Conservation (phyloP, 2,888 invertebrate genomes). For the Heliconius erato region DNA sequence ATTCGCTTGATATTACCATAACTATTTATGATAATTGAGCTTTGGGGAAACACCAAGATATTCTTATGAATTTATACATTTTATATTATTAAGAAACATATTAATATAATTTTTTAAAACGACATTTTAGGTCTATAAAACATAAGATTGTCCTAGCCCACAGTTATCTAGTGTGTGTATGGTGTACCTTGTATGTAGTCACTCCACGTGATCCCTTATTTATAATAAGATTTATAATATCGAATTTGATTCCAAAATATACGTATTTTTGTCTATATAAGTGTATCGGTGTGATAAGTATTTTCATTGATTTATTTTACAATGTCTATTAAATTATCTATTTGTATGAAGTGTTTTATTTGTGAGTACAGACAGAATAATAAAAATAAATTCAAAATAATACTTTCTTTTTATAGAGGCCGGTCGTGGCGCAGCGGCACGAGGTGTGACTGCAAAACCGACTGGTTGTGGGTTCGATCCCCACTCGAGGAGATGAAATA, state of each 20-base stretch:
- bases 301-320: conserved; percentile 82
- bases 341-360: conserved; percentile 71
- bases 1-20: conserved; percentile 24
- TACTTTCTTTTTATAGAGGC: no score
- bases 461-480: no score
- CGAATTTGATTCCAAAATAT: conserved; percentile 80
- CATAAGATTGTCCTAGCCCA: conserved; percentile 54
- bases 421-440: no score
- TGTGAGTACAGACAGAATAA: neutral
- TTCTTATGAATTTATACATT: conserved; percentile 79
- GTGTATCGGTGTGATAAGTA: conserved; percentile 74
- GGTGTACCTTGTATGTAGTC: conserved; percentile 58
- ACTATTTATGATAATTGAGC: conserved; percentile 61
- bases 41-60: conserved; percentile 74
- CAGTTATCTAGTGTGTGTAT: conserved; percentile 57
- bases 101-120: conserved; percentile 40
- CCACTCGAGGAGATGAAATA: no score
- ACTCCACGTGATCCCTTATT: conserved; percentile 64
- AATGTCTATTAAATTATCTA: conserved; percentile 83
- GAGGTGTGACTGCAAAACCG: no score
- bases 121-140: conserved; percentile 44
- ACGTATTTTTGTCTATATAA: conserved; percentile 82
- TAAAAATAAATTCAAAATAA: no score
- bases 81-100: conserved; percentile 55
- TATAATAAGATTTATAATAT: conserved; percentile 64